These are phyloP conservation scores for rabbit (Oryctolagus cuniculus) DNA, from an alignment of 2,113 vertebrate genomes.

Conservation along the genomic window DNA sequence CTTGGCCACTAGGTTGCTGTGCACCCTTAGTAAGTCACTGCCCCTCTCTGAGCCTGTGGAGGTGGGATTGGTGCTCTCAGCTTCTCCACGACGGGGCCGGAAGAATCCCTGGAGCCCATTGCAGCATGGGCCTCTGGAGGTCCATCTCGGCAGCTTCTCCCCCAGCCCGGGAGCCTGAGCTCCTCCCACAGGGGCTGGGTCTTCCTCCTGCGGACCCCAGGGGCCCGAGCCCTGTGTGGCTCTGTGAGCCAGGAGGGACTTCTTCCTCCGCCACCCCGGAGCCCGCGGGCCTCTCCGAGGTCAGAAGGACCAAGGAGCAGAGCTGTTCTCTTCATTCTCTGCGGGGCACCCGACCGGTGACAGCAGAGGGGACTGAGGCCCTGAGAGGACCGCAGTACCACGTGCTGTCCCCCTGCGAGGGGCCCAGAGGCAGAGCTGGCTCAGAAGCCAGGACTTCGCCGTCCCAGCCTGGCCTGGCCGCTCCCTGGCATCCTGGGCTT, in stretches of 20 bases:
- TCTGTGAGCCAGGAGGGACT: background rate
- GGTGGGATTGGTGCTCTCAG: no score
- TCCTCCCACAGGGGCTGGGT: background rate
- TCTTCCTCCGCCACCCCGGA: rapidly evolving
- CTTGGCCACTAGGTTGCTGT: background rate
- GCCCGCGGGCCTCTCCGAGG: rapidly evolving
- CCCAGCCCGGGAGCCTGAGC: background rate
- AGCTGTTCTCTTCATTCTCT: background rate
- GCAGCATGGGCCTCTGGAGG: background rate
- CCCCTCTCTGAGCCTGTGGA: background rate
- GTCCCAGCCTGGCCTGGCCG: background rate
- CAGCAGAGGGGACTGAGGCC: background rate
- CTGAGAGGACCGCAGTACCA: background rate
- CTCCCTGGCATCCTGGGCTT: background rate
- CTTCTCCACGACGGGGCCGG: background rate
- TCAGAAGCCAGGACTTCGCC: background rate
- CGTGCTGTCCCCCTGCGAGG: background rate
- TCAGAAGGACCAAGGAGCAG: background rate
- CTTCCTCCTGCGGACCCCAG: background rate
- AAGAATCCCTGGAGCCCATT: background rate
- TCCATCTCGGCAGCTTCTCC: background rate
- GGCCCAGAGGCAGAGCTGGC: background rate
- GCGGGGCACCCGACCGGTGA: background rate
- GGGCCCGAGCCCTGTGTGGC: background rate
- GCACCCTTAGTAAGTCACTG: background rate